A percentile compares a stretch with the other conserved stretches of the same genome.
These are phyloP conservation scores for Dicrurus megarhynchus DNA, from an alignment of 2,113 vertebrate species.

Conservation along the genomic window DNA sequence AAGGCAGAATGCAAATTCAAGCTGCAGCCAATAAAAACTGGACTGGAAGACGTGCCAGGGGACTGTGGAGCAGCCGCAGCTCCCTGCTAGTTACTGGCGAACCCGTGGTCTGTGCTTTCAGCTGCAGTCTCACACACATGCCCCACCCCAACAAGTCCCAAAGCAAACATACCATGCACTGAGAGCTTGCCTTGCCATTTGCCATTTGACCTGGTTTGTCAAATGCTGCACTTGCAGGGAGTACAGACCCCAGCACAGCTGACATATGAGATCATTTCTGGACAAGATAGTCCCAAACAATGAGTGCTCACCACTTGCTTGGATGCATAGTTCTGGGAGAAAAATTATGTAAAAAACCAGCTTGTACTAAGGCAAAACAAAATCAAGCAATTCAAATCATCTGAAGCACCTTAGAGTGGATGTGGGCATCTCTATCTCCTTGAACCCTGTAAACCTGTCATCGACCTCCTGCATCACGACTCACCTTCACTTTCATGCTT, in stretches of 20 bases:
- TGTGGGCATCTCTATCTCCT: background rate
- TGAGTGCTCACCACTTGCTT: rapidly evolving
- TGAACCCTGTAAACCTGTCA: rapidly evolving
- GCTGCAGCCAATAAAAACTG: background rate
- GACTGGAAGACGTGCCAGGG: background rate
- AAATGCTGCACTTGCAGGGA: rapidly evolving
- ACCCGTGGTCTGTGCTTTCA: background rate
- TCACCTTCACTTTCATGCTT: background rate
- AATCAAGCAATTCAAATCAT: background rate
- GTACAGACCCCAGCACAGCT: rapidly evolving
- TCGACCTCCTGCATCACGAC: rapidly evolving
- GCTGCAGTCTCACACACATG: no score
- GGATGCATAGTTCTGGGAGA: background rate
- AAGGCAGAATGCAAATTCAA: background rate
- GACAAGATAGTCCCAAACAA: background rate
- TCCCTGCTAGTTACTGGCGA: rapidly evolving
- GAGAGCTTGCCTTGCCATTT: rapidly evolving
- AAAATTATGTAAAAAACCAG: background rate
- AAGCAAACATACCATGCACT: rapidly evolving
- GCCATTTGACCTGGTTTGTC: background rate
- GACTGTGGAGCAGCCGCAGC: background rate
- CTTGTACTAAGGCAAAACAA: background rate
- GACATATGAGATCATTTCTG: background rate
- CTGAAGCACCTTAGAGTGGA: background rate
- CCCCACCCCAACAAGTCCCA: no score